A percentile compares a stretch with the other conserved stretches of the same genome.
These are phyloP conservation scores for Lysandra coridon DNA, from an alignment of 2,888 invertebrate species.

Conservation along the genomic window DNA sequence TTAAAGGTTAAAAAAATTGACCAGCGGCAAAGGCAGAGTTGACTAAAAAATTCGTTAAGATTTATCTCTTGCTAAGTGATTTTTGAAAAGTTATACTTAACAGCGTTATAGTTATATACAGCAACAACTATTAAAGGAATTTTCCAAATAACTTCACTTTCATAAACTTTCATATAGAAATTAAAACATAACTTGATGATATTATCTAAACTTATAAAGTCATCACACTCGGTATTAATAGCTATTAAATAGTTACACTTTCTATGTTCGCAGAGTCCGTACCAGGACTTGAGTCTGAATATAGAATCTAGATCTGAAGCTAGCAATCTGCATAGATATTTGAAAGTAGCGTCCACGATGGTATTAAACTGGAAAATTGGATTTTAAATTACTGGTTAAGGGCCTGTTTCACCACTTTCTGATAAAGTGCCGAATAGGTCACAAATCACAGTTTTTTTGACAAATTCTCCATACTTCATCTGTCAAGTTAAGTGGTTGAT, in stretches of 20 bases:
- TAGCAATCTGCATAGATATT: conserved; percentile 9
- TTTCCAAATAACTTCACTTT: background rate
- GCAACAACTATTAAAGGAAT: background rate
- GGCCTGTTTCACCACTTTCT: no score
- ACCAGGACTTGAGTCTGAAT: background rate
- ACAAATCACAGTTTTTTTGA: no score
- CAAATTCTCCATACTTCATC: no score
- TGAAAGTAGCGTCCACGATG: background rate
- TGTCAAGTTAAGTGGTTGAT: no score
- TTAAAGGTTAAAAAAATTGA: no score
- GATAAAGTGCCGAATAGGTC: no score
- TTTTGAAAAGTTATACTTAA: background rate
- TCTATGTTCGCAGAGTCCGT: background rate
- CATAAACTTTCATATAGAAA: conserved; percentile 1
- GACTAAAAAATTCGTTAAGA: background rate
- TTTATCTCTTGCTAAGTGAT: background rate
- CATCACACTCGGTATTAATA: background rate
- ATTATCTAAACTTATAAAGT: background rate
- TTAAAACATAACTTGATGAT: background rate
- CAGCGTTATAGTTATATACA: background rate
- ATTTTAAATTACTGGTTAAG: background rate
- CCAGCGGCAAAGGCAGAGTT: background rate
- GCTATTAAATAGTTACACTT: background rate
- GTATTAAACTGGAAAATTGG: background rate
- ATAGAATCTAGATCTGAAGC: background rate